Evolutionary conservation across 2,113 vertebrate genomes (phyloP), one percentile per base, ranked within the genome.

Genomic region (Murina feae): DNA sequence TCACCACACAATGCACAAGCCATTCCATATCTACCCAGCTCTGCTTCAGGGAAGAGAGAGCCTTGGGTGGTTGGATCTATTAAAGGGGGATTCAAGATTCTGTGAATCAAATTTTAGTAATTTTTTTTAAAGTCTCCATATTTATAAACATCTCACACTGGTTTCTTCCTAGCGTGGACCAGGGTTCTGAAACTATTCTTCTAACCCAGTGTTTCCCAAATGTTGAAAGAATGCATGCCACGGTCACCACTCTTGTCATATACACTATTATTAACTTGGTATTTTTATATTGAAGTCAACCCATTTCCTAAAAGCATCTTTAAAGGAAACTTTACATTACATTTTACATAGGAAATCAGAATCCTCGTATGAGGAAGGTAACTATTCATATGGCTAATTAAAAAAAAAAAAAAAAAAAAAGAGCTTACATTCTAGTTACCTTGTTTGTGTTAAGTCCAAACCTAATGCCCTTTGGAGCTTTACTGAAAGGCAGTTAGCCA

Each of bases 181-280:
- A 49, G 98, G 97, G 90, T 97, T 98, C 98, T 97, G 93, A 71
- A 83, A 86, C 37, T 42, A 60, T 68, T 30, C 79, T 74, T 75
- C 93, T 97, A 78, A 85, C 14, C 37, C 51, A 47, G 0, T 85
- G 75, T 95, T 96, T 92, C 95, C 95, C 95, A 96, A 84, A 79
- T 6, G 78, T 87, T 1, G 2, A 20, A 47, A 2, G 20, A n/a
- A 37, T 35, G 81, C 84, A 60, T n/a, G 75, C 89, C 35, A 30
- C 37, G 6, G 16, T 71, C 37, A 25, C 49, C 58, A 20, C 9
- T 68, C 69, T 51, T 74, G 60, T 51, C 65, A n/a, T 8, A 49
- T 78, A 51, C 2, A 23, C 25, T 20, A 37, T 55, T 35, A 55
- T 35, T 58, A 42, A 13, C 28, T 55, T 75, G 28, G 4, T 83